Evolutionary conservation across 2,888 invertebrate genomes (phyloP).

Genomic region (Cephonodes hylas): DNA sequence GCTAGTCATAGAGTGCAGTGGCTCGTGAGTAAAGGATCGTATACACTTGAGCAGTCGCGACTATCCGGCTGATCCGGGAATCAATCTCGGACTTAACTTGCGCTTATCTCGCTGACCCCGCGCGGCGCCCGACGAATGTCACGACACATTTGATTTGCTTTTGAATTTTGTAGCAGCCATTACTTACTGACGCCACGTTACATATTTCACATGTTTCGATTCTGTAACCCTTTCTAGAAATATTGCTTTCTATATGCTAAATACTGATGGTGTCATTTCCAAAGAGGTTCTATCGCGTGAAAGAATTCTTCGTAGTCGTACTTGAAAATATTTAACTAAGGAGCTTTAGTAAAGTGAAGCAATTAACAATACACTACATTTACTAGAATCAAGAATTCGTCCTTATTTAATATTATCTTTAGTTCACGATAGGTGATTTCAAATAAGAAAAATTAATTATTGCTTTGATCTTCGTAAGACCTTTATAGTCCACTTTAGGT

Average conservation of each 20-base stretch:
- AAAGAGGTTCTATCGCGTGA: too few species aligned
- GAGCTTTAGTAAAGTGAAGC: too few species aligned
- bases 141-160: slow-evolving; percentile 63
- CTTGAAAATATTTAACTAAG: too few species aligned
- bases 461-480: too few species aligned
- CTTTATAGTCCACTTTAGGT: too few species aligned
- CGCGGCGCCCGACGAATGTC: slow-evolving; percentile 56
- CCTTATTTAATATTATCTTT: too few species aligned
- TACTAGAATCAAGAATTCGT: too few species aligned
- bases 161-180: slow-evolving; percentile 43
- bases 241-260: background rate
- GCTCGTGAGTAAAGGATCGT: slow-evolving; percentile 72
- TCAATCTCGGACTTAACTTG: slow-evolving; percentile 72
- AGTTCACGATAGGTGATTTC: too few species aligned
- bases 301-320: too few species aligned
- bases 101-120: slow-evolving; percentile 75
- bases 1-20: slow-evolving; percentile 60
- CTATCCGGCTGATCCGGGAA: slow-evolving; percentile 71
- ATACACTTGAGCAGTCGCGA: slow-evolving; percentile 61
- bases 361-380: too few species aligned
- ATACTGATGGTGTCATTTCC: background rate
- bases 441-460: too few species aligned
- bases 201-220: slow-evolving; percentile 16
- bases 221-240: background rate
- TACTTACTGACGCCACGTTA: slow-evolving; percentile 15